Conservation (phyloP, 2,113 vertebrate species). For the Strix aluco region DNA sequence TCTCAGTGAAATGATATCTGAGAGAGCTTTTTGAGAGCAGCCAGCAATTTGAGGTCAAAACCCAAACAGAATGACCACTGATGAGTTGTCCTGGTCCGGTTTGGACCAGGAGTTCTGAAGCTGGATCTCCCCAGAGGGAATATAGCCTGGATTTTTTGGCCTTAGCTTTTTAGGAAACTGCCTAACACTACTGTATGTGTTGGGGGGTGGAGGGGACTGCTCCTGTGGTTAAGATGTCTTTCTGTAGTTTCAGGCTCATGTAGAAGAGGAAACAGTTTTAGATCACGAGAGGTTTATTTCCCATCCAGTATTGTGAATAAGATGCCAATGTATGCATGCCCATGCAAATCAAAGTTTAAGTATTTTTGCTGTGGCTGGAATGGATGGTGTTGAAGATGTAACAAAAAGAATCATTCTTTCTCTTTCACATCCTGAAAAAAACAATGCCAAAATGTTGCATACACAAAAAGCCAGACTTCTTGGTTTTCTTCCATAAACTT, state of each 20-base stretch:
- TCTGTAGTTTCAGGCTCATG: background rate
- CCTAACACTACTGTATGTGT: too few species aligned
- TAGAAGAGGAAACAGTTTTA: background rate
- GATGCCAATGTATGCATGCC: background rate
- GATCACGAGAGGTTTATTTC: background rate
- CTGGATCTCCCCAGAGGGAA: background rate
- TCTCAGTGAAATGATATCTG: background rate
- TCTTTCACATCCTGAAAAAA: background rate
- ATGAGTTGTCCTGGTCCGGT: background rate
- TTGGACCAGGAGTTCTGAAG: background rate
- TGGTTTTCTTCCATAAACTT: background rate
- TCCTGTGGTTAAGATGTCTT: background rate
- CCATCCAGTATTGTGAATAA: background rate
- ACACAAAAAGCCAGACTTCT: background rate
- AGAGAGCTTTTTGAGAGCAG: background rate
- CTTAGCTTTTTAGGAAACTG: background rate
- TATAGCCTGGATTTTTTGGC: background rate
- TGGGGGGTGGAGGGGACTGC: background rate
- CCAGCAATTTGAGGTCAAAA: background rate
- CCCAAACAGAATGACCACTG: background rate
- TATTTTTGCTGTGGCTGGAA: background rate
- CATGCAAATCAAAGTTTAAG: background rate
- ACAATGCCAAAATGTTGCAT: background rate
- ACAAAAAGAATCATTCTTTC: background rate
- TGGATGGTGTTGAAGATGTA: background rate